Conservation (phyloP, 2,888 invertebrate genomes). For the Dendrolimus pini region DNA sequence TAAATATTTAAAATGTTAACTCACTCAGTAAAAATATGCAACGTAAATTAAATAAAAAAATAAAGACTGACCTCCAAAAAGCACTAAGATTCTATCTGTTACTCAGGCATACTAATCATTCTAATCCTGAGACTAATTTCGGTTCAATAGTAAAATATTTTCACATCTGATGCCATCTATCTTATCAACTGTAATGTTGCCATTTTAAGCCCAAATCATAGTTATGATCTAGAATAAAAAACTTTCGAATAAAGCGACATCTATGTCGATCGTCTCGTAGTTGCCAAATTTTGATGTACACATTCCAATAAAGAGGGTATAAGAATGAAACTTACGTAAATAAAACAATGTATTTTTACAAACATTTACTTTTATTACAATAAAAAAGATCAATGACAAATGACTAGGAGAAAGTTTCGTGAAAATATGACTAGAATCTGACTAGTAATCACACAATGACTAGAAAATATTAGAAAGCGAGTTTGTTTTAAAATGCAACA, state of each 20-base stretch:
- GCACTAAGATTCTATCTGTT: too few relatives aligned
- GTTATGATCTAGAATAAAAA: conserved; percentile 49
- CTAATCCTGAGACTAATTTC: too few relatives aligned
- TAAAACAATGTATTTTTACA: conserved; percentile 56
- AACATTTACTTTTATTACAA: conserved; percentile 55
- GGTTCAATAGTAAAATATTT: too few relatives aligned
- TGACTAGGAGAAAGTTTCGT: conserved; percentile 35
- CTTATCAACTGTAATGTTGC: not conserved
- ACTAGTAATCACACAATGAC: conserved; percentile 19
- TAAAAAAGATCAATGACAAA: conserved; percentile 40
- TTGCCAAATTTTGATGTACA: conserved; percentile 32
- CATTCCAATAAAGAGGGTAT: conserved; percentile 22
- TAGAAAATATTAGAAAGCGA: conserved; percentile 25
- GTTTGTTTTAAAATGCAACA: conserved; percentile 32
- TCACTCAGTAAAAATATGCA: too few relatives aligned
- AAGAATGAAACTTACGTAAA: conserved; percentile 36
- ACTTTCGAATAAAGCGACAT: conserved; percentile 43
- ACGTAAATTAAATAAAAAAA: too few relatives aligned
- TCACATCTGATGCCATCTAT: too few relatives aligned
- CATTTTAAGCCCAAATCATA: conserved; percentile 38
- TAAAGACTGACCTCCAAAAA: too few relatives aligned
- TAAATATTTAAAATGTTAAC: too few relatives aligned
- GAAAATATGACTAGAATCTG: conserved; percentile 53
- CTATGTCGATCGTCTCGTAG: conserved; percentile 67
- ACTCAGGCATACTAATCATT: too few relatives aligned